Percentiles rank a stretch among this genome's conserved stretches.
phyloP scores from a whole-genome alignment of 2,797 vertebrate species.

The Sebastes wilsoni region DNA sequence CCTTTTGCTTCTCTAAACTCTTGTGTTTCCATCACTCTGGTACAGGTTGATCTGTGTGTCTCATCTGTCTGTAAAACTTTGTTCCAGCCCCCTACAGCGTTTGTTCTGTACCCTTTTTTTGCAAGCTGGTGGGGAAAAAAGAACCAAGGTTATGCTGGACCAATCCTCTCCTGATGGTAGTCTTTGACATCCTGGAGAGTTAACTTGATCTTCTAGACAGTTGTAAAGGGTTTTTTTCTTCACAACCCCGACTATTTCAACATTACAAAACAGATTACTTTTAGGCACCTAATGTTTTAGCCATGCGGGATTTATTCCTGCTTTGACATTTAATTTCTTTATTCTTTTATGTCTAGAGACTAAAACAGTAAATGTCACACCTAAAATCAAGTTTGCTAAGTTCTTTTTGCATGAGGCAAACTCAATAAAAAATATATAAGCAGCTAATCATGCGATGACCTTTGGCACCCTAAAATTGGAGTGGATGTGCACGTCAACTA shows the following conservation, averaged over 20 bases:
- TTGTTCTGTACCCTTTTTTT: neutral
- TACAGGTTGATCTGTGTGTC: neutral
- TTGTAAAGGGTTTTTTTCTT: neutral
- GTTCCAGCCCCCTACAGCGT: neutral
- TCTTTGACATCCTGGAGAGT: neutral
- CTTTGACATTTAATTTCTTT: neutral
- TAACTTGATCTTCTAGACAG: neutral
- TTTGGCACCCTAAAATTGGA: neutral
- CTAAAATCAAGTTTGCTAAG: neutral
- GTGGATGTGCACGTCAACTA: neutral
- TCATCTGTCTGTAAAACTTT: neutral
- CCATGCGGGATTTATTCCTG: neutral
- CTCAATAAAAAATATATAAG: neutral
- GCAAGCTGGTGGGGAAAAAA: neutral
- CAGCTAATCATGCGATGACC: neutral
- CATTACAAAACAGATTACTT: neutral
- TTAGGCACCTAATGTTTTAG: neutral
- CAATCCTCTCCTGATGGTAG: neutral
- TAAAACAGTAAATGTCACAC: neutral
- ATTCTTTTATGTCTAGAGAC: neutral
- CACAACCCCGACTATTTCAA: neutral
- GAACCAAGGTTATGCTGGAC: neutral
- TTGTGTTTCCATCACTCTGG: neutral
- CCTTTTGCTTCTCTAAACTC: neutral
- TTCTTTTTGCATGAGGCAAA: neutral